Evolutionary conservation across 2,113 vertebrate genomes (phyloP).

Genomic region (Pseudolaguvia tuberculata): DNA sequence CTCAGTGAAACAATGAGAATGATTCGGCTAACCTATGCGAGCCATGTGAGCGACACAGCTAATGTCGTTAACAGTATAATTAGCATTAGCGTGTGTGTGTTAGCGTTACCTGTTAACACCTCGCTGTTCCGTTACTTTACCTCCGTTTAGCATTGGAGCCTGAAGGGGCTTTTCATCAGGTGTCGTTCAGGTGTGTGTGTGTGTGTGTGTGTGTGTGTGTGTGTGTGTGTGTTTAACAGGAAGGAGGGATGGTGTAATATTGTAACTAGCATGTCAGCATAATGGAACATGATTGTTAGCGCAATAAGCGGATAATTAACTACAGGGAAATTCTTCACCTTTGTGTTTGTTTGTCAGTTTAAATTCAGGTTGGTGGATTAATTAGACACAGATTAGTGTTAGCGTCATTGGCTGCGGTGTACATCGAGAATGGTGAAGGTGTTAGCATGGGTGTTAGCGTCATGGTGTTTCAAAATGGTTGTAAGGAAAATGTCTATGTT

Average conservation of each 20-base stretch:
- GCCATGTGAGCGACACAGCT: neutral
- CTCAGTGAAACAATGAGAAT: neutral
- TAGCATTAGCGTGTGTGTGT: neutral
- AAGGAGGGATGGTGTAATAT: neutral
- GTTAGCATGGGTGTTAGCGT: neutral
- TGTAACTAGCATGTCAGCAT: neutral
- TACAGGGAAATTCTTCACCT: neutral
- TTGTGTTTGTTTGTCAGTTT: slow-evolving; percentile 10
- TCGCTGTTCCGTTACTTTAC: neutral
- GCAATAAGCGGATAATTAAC: neutral
- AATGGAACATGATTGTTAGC: neutral
- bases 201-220: slow-evolving; percentile 22
- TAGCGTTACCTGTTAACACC: neutral
- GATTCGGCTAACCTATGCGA: neutral
- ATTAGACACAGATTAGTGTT: neutral
- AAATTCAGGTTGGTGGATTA: neutral
- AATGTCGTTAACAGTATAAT: neutral
- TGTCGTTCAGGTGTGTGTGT: neutral
- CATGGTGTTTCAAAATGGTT: too few species aligned
- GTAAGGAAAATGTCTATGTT: too few species aligned
- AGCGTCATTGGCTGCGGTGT: neutral
- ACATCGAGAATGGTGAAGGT: neutral
- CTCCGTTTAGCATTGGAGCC: slow-evolving; percentile 1
- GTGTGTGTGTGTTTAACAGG: neutral
- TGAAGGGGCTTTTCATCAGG: neutral